Conservation (phyloP, 2,888 invertebrate genomes). For the Schrankia costaestrigalis region DNA sequence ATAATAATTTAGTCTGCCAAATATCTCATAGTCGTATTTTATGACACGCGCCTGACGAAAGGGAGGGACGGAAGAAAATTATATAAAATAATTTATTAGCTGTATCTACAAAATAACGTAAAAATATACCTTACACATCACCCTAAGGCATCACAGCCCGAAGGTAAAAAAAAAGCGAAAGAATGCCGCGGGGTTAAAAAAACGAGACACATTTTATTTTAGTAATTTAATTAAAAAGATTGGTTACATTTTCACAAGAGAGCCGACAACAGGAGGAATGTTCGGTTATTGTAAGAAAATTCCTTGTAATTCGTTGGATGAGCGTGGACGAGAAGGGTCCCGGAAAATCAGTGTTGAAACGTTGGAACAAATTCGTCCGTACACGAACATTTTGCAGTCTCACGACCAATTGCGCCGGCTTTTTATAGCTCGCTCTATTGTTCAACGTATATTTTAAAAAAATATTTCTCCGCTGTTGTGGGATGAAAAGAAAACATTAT, state of each 20-base stretch:
- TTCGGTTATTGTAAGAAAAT: constrained; percentile 50
- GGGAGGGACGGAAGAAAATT: no score
- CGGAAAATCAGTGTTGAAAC: constrained; percentile 43
- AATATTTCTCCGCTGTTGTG: constrained; percentile 31
- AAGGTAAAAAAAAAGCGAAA: no score
- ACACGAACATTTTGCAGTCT: constrained; percentile 40
- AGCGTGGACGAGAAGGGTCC: constrained; percentile 21
- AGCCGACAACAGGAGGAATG: constrained; percentile 38
- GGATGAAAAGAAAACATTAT: constrained; percentile 20
- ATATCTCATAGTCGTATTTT: no score
- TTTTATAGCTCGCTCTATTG: constrained; percentile 46
- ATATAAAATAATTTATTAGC: no score
- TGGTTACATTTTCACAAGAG: constrained; percentile 44
- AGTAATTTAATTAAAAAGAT: constrained; percentile 59
- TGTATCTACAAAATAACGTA: no score
- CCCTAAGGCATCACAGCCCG: no score
- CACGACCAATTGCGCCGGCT: constrained; percentile 47
- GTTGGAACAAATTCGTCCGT: constrained; percentile 41
- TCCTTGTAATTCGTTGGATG: constrained; percentile 41
- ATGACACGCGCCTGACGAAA: no score
- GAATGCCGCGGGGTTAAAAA: no score
- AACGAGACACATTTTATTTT: constrained; percentile 33
- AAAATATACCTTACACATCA: no score
- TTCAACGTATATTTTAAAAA: constrained; percentile 39
- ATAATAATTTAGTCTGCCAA: no score